Base-by-base conservation (phyloP, 2,113 vertebrate genomes). In the Microcebus jonahi region DNA sequence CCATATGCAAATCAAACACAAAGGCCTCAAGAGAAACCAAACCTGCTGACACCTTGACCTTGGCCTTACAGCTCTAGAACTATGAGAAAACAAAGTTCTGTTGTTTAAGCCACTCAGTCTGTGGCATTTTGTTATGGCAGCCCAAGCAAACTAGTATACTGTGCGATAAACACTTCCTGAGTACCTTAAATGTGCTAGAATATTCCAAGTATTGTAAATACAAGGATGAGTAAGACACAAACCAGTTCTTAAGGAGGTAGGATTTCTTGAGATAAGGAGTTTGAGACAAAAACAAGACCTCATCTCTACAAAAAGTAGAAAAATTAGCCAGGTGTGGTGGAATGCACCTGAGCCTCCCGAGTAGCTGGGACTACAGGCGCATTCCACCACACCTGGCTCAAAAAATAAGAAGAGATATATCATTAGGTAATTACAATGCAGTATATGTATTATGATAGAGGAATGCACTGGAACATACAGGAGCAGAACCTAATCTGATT, bases 341-440 rank as follows among this genome's bases (percentile, higher is more conserved):
- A 20, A 57, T 42, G 42, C 42, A 42, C 42, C 42, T 42, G 42
- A 42, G 42, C 42, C 42, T 42, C 42, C 42, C 42, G 42, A 42
- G 42, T 42, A 42, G 42, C 42, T 42, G 42, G 42, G 6, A 42
- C 6, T 42, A 42, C 42, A 42, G 42, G 42, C 42, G 6, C 42
- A 42, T 42, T 42, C 42, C 42, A 42, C 42, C 42, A 42, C 42
- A 6, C 42, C 42, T 42, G 42, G 42, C 42, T 42, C 42, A 57
- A 57, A 55, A 57, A 57, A 57, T 21, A 57, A 57, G 82, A 71
- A 57, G 45, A 94, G 25, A 91, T 25, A 20, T 11, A 68, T 34
- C 36, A 91, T 31, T 27, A 76, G n/a, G 34, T 67, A 82, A 92
- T 50, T 63, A 88, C 91, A 97, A 95, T 75, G 50, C 23, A 67